Evolutionary conservation across 1,140 invertebrate species (phyloP).

Genomic region (Drosophila pseudoobscura): DNA sequence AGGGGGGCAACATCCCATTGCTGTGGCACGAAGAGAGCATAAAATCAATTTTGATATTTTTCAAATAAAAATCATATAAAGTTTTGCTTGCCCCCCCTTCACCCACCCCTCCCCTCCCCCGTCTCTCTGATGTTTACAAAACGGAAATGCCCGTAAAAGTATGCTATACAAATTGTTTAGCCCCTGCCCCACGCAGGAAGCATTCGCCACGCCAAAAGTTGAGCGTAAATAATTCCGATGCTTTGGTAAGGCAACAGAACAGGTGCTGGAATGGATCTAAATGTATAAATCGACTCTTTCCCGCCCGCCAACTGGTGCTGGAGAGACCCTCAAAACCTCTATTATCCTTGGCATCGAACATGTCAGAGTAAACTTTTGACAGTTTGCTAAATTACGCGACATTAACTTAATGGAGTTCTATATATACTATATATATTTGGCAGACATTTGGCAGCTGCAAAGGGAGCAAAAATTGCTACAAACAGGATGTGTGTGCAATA

Average conservation of each 20-base stretch:
- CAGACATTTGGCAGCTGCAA: constrained; percentile 76
- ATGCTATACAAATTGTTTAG: constrained; percentile 75
- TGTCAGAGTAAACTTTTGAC: constrained; percentile 65
- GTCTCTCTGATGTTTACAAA: constrained; percentile 57
- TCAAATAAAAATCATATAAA: constrained; percentile 75
- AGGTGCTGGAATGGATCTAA: background rate
- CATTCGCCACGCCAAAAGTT: constrained; percentile 59
- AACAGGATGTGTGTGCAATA: constrained; percentile 28
- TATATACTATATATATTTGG: constrained; percentile 42
- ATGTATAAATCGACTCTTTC: background rate
- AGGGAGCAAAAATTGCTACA: constrained; percentile 30
- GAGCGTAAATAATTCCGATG: constrained; percentile 73
- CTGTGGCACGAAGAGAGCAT: constrained; percentile 33
- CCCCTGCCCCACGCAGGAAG: constrained; percentile 59
- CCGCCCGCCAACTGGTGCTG: background rate
- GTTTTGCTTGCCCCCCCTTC: constrained; percentile 29
- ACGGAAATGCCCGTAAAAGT: constrained; percentile 74
- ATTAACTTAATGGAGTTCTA: constrained; percentile 79
- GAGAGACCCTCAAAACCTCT: constrained; percentile 1
- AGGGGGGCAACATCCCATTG: background rate
- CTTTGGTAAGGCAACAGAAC: constrained; percentile 14
- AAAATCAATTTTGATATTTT: constrained; percentile 74
- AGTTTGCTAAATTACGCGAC: constrained; percentile 80
- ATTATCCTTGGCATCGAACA: constrained; percentile 13
- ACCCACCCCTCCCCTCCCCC: constrained; percentile 13